Conservation (phyloP, 2,888 invertebrate species). For the Cryptus viduatorius region DNA sequence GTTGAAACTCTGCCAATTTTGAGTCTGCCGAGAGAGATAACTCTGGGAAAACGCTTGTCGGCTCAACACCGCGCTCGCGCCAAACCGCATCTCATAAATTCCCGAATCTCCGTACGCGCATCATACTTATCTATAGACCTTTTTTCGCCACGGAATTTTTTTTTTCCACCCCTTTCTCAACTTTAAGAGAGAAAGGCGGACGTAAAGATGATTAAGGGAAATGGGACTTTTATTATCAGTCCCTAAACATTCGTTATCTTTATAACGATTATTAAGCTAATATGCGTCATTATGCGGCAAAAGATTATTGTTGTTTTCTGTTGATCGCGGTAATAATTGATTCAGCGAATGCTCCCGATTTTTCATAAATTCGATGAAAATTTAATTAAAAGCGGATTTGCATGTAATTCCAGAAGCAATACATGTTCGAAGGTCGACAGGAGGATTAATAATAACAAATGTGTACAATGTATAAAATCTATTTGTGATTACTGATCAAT, state of each 20-base stretch:
- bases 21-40: conserved; percentile 63
- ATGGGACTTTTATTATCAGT: neutral
- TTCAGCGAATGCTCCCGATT: too few relatives aligned
- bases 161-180: conserved; percentile 20
- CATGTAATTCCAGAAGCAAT: too few relatives aligned
- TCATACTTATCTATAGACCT: conserved; percentile 29
- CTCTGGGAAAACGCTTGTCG: conserved; percentile 61
- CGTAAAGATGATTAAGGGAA: conserved; percentile 3
- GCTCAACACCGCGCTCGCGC: conserved; percentile 55
- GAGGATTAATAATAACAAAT: neutral
- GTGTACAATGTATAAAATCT: neutral
- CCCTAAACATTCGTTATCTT: too few relatives aligned
- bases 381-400: too few relatives aligned
- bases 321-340: too few relatives aligned
- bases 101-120: conserved; percentile 35
- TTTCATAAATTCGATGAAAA: too few relatives aligned
- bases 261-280: too few relatives aligned
- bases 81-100: conserved; percentile 57
- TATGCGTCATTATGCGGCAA: too few relatives aligned
- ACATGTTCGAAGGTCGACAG: too few relatives aligned
- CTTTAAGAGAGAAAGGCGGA: neutral
- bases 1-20: conserved; percentile 74
- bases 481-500: neutral
- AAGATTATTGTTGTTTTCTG: too few relatives aligned
- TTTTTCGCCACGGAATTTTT: neutral